Evolutionary conservation across 2,888 invertebrate genomes (phyloP).

Genomic region (Suillia variegata): DNA sequence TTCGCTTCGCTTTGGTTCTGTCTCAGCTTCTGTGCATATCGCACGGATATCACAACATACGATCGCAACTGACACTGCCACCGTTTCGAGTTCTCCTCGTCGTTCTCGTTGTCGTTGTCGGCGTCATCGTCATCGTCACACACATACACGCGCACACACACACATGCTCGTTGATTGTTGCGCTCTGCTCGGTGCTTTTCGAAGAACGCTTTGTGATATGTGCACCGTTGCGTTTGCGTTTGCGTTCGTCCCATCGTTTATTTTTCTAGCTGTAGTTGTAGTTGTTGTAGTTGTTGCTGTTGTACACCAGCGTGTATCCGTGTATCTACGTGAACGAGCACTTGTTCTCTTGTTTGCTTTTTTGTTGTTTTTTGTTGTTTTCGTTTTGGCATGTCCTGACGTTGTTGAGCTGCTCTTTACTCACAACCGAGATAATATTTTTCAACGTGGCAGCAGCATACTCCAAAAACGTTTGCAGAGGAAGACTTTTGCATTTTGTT

Average conservation of each 20-base stretch:
- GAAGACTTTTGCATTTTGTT: too few relatives aligned
- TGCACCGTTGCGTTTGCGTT: not conserved
- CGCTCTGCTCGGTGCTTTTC: not conserved
- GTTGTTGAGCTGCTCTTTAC: not conserved
- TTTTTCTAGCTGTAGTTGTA: not conserved
- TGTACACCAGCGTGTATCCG: not conserved
- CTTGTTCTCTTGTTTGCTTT: not conserved
- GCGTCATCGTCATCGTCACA: not conserved
- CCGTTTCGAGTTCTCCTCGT: not conserved
- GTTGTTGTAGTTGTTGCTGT: not conserved
- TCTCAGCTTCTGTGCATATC: not conserved
- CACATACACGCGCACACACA: not conserved
- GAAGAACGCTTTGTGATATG: too few relatives aligned
- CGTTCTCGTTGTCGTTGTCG: too few relatives aligned
- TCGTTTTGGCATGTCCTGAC: not conserved
- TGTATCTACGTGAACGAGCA: too few relatives aligned
- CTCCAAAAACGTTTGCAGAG: too few relatives aligned
- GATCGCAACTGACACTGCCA: not conserved
- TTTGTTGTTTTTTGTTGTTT: not conserved
- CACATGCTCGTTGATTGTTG: not conserved
- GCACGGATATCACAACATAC: not conserved
- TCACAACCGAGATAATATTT: not conserved
- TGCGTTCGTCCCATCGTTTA: too few relatives aligned
- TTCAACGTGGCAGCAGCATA: not conserved
- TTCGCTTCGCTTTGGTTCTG: not conserved